phyloP scores from a whole-genome alignment of 2,113 vertebrate genomes.

The Entosphenus tridentatus region DNA sequence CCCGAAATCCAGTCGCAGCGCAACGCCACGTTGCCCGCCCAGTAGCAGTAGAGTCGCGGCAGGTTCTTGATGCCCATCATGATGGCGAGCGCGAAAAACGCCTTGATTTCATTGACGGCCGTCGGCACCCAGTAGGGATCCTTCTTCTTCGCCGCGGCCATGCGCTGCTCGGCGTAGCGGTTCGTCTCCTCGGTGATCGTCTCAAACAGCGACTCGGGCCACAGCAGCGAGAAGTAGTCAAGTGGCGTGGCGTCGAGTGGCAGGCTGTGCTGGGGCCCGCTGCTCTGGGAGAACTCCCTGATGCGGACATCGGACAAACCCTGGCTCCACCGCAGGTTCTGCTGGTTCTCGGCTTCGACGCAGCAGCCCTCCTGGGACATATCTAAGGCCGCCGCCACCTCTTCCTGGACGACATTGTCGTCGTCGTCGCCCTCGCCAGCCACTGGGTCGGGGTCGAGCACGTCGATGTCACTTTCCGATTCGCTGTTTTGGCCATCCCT shows the following conservation, averaged over 20 bases:
- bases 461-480: no score
- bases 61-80: slow-evolving; percentile 10
- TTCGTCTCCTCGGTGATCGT: slow-evolving; percentile 8
- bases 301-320: background rate
- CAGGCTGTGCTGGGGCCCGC: slow-evolving; percentile 7
- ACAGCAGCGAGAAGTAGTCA: slow-evolving; percentile 8
- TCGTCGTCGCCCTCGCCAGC: no score
- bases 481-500: no score
- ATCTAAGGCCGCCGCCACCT: no score
- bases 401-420: no score
- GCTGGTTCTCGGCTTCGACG: background rate
- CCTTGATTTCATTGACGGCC: slow-evolving; percentile 6
- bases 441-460: no score
- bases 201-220: slow-evolving; percentile 7
- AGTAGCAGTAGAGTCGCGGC: slow-evolving; percentile 8
- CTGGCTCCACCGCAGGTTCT: background rate
- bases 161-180: slow-evolving; percentile 8
- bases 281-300: background rate
- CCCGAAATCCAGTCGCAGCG: slow-evolving; percentile 8
- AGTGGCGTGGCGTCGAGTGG: slow-evolving; percentile 2
- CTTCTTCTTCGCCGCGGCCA: slow-evolving; percentile 1
- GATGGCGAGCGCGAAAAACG: slow-evolving; percentile 9
- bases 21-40: slow-evolving; percentile 4
- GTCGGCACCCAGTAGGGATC: slow-evolving; percentile 8
- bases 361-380: no score